These are phyloP conservation scores for Macaca nemestrina DNA, from an alignment of 2,113 vertebrate species.

Conservation along the genomic window DNA sequence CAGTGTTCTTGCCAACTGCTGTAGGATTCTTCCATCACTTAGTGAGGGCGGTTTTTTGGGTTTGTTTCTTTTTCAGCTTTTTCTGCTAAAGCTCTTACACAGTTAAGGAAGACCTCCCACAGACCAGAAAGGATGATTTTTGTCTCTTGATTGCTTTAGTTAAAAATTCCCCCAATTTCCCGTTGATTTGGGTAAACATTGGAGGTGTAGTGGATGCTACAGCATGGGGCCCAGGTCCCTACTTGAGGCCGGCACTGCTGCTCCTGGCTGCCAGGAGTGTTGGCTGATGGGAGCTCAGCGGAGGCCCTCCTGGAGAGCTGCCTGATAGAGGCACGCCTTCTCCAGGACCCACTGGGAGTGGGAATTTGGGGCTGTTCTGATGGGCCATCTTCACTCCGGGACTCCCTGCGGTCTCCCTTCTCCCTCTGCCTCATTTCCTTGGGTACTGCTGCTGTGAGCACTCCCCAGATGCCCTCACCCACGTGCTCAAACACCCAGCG, in stretches of 20 bases:
- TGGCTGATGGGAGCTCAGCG: background rate
- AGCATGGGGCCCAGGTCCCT: background rate
- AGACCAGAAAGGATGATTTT: constrained; percentile 29
- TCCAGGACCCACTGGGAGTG: background rate
- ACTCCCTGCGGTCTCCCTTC: background rate
- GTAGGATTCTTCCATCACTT: constrained; percentile 47
- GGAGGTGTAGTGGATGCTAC: background rate
- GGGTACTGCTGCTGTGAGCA: background rate
- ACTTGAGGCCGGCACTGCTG: background rate
- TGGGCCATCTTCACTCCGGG: background rate
- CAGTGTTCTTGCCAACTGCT: constrained; percentile 34
- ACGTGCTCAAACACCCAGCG: background rate
- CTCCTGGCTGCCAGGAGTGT: background rate
- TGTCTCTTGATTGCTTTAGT: constrained; percentile 21
- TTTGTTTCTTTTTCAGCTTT: constrained; percentile 42
- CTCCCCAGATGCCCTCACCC: background rate
- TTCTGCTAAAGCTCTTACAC: constrained; percentile 17
- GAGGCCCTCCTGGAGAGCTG: background rate
- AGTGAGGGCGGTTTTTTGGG: background rate
- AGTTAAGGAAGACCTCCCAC: background rate
- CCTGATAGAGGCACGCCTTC: background rate
- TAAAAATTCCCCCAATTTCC: background rate
- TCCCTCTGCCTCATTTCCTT: background rate
- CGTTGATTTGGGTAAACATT: background rate
- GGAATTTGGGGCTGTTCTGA: background rate